Percentiles rank a stretch among this genome's conserved stretches.
Evolutionary conservation across 2,113 vertebrate genomes (phyloP).

Genomic region (Trinectes maculatus): DNA sequence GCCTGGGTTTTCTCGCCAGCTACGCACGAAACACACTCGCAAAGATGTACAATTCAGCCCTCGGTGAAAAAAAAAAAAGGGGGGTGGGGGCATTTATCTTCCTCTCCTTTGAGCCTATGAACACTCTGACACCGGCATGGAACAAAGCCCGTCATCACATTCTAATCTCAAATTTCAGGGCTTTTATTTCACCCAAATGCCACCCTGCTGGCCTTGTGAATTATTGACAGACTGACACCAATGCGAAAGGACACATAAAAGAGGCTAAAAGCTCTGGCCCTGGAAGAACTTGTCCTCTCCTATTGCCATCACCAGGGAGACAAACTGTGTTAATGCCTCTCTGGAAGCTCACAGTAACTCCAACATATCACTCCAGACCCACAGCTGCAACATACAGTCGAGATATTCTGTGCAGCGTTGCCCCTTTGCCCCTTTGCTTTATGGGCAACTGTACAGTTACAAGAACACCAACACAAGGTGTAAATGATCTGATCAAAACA

Average conservation of each 20-base stretch:
- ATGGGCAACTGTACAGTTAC: slow-evolving; percentile 26
- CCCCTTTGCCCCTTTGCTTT: slow-evolving; percentile 70
- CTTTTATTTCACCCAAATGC: slow-evolving; percentile 80
- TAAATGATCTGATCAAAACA: slow-evolving; percentile 57
- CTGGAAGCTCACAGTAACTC: slow-evolving; percentile 54
- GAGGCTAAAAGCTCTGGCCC: slow-evolving; percentile 75
- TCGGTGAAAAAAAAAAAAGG: slow-evolving; percentile 61
- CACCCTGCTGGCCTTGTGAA: slow-evolving; percentile 80
- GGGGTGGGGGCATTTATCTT: slow-evolving; percentile 71
- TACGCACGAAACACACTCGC: slow-evolving; percentile 45
- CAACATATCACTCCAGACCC: slow-evolving; percentile 60
- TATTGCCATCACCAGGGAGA: slow-evolving; percentile 68
- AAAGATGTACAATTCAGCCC: slow-evolving; percentile 66
- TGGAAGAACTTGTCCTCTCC: slow-evolving; percentile 76
- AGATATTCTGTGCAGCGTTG: slow-evolving; percentile 18
- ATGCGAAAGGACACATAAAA: slow-evolving; percentile 80
- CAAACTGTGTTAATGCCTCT: slow-evolving; percentile 59
- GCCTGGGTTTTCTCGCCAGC: slow-evolving; percentile 55
- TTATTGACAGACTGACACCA: slow-evolving; percentile 82
- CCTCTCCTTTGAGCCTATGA: slow-evolving; percentile 69
- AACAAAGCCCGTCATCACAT: slow-evolving; percentile 80
- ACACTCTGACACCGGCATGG: slow-evolving; percentile 70
- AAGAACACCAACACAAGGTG: slow-evolving; percentile 42
- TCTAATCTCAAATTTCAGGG: slow-evolving; percentile 81
- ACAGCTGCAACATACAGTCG: slow-evolving; percentile 44